These are phyloP conservation scores for Actinostola sp. DNA, from an alignment of 92 coral and sea anemone species.

Conservation along the genomic window DNA sequence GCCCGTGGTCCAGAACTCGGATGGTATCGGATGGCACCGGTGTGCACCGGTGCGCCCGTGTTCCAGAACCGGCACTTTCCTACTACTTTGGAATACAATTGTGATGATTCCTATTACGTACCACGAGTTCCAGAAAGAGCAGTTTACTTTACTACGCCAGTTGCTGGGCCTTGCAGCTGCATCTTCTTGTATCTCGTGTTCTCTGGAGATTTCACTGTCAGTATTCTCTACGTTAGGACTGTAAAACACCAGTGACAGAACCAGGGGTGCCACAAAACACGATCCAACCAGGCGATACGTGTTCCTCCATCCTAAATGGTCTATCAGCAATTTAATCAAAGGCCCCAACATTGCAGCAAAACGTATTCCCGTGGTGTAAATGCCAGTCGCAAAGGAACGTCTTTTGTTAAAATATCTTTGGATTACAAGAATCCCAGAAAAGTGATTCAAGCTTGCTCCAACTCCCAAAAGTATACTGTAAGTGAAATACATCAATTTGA, in stretches of 20 bases:
- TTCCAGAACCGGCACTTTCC: too few relatives aligned
- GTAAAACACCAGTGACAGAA: conserved; percentile 34
- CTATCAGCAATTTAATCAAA: conserved; percentile 44
- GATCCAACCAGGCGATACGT: conserved; percentile 60
- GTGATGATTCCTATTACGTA: conserved; percentile 15
- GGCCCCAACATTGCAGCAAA: conserved; percentile 62
- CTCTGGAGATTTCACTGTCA: not conserved
- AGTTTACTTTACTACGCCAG: not conserved
- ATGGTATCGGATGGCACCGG: too few relatives aligned
- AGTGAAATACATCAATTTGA: conserved; percentile 50
- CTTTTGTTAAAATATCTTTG: conserved; percentile 55
- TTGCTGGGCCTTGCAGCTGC: conserved; percentile 17
- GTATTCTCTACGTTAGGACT: conserved; percentile 27
- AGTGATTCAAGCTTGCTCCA: conserved; percentile 52
- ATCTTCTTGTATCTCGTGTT: not conserved
- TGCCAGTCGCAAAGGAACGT: conserved; percentile 65
- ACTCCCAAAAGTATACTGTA: conserved; percentile 57
- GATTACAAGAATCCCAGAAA: conserved; percentile 39
- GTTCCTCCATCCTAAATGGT: conserved; percentile 56
- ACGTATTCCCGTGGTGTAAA: conserved; percentile 63
- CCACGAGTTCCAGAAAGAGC: conserved; percentile 18
- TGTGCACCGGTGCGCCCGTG: too few relatives aligned
- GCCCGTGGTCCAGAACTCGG: too few relatives aligned
- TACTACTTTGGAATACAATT: too few relatives aligned
- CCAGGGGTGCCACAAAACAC: conserved; percentile 21